Percentiles rank a stretch among this genome's conserved stretches.
phyloP scores from a whole-genome alignment of 2,888 invertebrate genomes.

The Ophonus ardosiacus region DNA sequence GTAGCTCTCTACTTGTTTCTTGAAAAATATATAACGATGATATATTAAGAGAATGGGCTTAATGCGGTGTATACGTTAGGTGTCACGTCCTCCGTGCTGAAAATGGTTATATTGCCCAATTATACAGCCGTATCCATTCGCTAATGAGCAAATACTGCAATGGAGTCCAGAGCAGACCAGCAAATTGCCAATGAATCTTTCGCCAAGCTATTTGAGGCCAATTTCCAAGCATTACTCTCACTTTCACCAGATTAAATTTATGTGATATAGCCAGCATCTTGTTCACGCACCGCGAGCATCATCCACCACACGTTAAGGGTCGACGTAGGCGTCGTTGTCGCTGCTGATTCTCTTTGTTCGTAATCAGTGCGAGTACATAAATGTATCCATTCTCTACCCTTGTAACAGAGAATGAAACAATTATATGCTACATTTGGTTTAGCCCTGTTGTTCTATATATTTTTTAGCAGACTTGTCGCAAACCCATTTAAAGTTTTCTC shows the following conservation, averaged over 20 bases:
- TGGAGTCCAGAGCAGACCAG: slow-evolving; percentile 29
- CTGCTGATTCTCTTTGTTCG: slow-evolving; percentile 9
- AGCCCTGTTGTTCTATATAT: not conserved
- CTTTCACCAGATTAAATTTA: slow-evolving; percentile 42
- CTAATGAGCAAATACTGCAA: slow-evolving; percentile 29
- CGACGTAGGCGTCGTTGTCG: not conserved
- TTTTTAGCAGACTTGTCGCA: slow-evolving; percentile 23
- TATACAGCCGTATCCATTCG: slow-evolving; percentile 33
- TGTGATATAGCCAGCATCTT: slow-evolving; percentile 36
- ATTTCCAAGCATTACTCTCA: slow-evolving; percentile 23
- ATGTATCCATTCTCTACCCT: not conserved
- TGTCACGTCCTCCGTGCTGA: no score
- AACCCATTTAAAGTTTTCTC: slow-evolving; percentile 31
- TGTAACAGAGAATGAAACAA: slow-evolving; percentile 19
- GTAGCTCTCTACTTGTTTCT: not conserved
- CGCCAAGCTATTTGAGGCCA: slow-evolving; percentile 11
- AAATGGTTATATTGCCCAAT: not conserved
- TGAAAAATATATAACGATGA: not conserved
- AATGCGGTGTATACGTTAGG: not conserved
- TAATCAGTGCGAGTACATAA: slow-evolving; percentile 32
- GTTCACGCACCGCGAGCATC: slow-evolving; percentile 12
- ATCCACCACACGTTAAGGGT: not conserved
- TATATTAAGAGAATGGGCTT: no score
- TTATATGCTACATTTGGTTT: slow-evolving; percentile 33
- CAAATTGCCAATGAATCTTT: slow-evolving; percentile 39